Percentiles rank a stretch among this genome's conserved stretches.
phyloP scores from a whole-genome alignment of 2,113 vertebrate species.

The Illadopsis cleaveri region DNA sequence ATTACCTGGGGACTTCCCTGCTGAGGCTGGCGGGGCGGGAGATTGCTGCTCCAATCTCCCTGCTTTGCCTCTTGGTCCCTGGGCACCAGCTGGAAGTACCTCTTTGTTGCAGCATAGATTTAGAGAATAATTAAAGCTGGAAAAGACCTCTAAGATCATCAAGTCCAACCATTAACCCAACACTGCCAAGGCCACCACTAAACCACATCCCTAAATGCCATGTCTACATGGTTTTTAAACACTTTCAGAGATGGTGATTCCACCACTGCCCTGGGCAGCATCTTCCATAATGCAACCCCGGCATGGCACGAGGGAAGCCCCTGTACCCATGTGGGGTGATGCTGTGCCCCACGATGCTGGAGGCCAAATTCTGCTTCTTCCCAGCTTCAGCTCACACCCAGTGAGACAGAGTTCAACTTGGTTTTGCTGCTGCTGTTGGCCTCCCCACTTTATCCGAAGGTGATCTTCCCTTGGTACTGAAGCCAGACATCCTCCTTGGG shows the following conservation, averaged over 20 bases:
- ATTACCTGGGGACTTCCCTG: neutral
- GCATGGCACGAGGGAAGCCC: accelerated
- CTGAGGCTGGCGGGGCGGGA: neutral
- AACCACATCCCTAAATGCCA: neutral
- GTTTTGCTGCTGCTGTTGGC: neutral
- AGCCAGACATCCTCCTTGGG: neutral
- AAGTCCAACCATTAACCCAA: neutral
- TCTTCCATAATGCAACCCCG: neutral
- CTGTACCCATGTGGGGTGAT: accelerated
- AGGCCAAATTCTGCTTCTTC: neutral
- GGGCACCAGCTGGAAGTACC: neutral
- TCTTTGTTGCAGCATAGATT: neutral
- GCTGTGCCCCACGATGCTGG: accelerated
- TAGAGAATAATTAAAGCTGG: neutral
- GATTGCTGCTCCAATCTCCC: neutral
- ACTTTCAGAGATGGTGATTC: neutral
- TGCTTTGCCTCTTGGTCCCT: neutral
- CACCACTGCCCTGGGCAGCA: neutral
- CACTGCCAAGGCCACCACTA: neutral
- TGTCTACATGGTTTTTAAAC: neutral
- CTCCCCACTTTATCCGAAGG: neutral
- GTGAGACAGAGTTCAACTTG: neutral
- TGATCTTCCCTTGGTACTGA: neutral
- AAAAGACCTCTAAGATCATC: neutral
- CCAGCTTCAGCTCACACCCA: neutral